Evolutionary conservation across 1,140 invertebrate genomes (phyloP), one percentile per base, ranked within the genome.

Genomic region (Wiebesia pumilae): DNA sequence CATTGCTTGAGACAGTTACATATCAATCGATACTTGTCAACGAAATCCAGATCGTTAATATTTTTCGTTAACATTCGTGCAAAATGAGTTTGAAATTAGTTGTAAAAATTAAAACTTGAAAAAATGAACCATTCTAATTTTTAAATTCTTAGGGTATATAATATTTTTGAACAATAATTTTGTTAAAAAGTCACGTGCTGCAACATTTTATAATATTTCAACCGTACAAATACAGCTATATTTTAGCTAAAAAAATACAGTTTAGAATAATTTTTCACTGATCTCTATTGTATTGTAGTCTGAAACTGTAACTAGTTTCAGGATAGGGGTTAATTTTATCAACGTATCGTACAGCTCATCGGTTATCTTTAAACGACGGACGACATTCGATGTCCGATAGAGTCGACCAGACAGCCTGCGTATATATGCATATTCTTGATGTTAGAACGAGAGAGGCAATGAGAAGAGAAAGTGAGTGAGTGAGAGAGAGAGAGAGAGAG

Each of bases 241-340:
- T 35, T 4, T 38, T 3, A 38, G 3, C 3, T n/a, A 9, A 38
- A 71, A 38, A 38, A 38, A 21, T 35, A 30, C 24, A 27, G 27
- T 27, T 27, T 71, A 7, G 35, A 71, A 21, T 71, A 38, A 71
- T 71, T 71, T 62, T 71, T 71, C 19, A 38, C 4, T 35, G 3
- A 38, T 43, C 24, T 43, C 19, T 38, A 43, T 43, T 21, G 40
- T 1, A 43, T 10, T 43, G 2, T 75, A 75, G 38, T n/a, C 43
- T 43, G 40, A 43, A 75, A 75, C 38, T n/a, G 19, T n/a, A n/a
- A 75, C 6, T 27, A 21, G 33, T 24, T n/a, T 75, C 38, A 43
- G 71, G 38, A 43, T 43, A 75, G 19, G 40, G 27, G 71, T 16
- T 83, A 77, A 77, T 83, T 83, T 83, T 77, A 83, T 62, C 51